These are phyloP conservation scores for Meloe dianella DNA, from an alignment of 2,888 invertebrate genomes.

Conservation along the genomic window DNA sequence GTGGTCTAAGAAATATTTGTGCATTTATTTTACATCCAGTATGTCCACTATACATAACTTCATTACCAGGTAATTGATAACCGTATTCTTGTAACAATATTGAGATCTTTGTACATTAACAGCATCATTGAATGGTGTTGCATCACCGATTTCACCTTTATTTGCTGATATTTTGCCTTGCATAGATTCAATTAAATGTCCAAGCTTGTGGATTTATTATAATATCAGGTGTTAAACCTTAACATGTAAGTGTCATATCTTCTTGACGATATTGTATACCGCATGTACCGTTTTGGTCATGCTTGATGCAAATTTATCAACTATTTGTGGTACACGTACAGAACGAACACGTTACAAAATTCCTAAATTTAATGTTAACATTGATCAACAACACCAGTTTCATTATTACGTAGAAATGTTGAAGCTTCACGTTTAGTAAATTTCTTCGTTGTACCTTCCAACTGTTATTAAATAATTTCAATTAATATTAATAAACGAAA, in stretches of 20 bases:
- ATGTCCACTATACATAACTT: slow-evolving; percentile 97
- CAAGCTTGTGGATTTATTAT: slow-evolving; percentile 99
- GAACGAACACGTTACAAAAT: slow-evolving; percentile 98
- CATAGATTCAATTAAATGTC: slow-evolving; percentile 99
- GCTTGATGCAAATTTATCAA: slow-evolving; percentile 99
- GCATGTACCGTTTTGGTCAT: slow-evolving; percentile 99
- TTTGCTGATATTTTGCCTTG: slow-evolving; percentile 90
- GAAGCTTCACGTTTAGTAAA: slow-evolving; percentile 95
- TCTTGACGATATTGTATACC: slow-evolving; percentile 99
- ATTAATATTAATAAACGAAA: too few species aligned
- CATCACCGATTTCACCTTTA: slow-evolving; percentile 99
- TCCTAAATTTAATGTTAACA: slow-evolving; percentile 97
- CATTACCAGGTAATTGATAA: slow-evolving; percentile 89
- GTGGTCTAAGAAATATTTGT: slow-evolving; percentile 92
- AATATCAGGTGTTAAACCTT: slow-evolving; percentile 97
- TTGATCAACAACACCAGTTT: slow-evolving; percentile 99
- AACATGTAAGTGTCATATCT: slow-evolving; percentile 95
- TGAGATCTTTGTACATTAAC: slow-evolving; percentile 99
- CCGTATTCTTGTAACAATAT: slow-evolving; percentile 96
- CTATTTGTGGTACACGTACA: slow-evolving; percentile 98
- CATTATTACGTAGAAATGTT: slow-evolving; percentile 97
- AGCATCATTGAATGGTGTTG: slow-evolving; percentile 99
- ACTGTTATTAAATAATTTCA: too few species aligned
- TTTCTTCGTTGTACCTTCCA: slow-evolving; percentile 89
- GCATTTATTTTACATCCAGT: slow-evolving; percentile 98